phyloP scores from a whole-genome alignment of 2,888 invertebrate species.

The Micoletzkya japonica region DNA sequence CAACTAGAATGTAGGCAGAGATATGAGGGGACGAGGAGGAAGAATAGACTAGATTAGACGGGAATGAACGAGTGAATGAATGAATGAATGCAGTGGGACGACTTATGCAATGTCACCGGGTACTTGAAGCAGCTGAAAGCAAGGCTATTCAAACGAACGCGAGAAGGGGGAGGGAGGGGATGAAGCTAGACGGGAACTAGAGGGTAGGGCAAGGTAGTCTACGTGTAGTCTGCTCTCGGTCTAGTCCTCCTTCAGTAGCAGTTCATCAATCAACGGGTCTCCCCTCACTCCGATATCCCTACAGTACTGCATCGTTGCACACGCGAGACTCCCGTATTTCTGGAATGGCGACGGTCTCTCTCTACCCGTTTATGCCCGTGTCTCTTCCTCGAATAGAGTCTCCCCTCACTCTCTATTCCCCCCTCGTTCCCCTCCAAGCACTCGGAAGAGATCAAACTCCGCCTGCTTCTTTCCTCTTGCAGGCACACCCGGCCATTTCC shows the following conservation, averaged over 20 bases:
- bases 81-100: not conserved
- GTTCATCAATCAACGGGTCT: constrained; percentile 41
- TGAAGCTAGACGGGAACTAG: too few species aligned
- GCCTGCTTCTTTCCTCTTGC: not conserved
- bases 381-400: not conserved
- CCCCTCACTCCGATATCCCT: constrained; percentile 36
- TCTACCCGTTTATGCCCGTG: not conserved
- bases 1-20: too few species aligned
- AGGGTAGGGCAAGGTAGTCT: not conserved
- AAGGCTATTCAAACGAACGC: too few species aligned
- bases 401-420: too few species aligned
- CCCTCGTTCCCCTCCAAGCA: too few species aligned
- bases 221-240: not conserved
- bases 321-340: constrained; percentile 19
- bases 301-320: constrained; percentile 35
- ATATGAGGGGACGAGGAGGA: too few species aligned
- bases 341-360: not conserved
- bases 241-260: constrained; percentile 35
- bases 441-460: not conserved
- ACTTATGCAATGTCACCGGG: too few species aligned
- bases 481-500: not conserved
- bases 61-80: not conserved
- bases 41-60: not conserved
- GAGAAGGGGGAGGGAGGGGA: too few species aligned
- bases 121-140: too few species aligned